Conservation (phyloP, 2,797 vertebrate species). For the Knipowitschia caucasica region DNA sequence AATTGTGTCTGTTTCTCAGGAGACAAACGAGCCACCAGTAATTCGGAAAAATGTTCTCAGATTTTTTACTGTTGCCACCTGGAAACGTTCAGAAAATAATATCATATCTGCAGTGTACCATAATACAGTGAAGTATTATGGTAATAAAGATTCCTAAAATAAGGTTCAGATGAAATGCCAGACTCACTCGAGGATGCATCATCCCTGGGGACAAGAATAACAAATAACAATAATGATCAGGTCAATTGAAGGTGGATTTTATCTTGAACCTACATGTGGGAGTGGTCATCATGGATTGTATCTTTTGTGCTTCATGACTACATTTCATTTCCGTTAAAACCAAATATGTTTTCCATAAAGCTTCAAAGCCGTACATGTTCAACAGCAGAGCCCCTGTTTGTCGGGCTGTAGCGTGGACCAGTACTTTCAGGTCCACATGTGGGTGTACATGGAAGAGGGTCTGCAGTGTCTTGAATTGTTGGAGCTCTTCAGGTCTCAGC, state of each 20-base stretch:
- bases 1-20: neutral
- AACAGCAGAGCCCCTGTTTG: neutral
- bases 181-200: neutral
- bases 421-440: neutral
- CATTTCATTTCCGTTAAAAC: neutral
- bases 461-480: accelerated
- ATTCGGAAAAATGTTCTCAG: neutral
- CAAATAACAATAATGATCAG: too few relatives aligned
- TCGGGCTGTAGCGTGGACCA: neutral
- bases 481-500: accelerated
- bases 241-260: too few relatives aligned
- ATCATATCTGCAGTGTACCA: too few relatives aligned
- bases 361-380: neutral
- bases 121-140: too few relatives aligned
- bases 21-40: neutral
- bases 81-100: neutral
- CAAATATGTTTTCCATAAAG: neutral
- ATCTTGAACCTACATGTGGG: slow-evolving; percentile 2
- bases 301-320: slow-evolving; percentile 10
- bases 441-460: accelerated
- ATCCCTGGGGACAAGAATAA: neutral
- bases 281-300: neutral
- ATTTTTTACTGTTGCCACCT: neutral
- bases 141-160: neutral
- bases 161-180: neutral